These are phyloP conservation scores for Teleogryllus oceanicus DNA, from an alignment of 2,888 invertebrate genomes.

Conservation along the genomic window DNA sequence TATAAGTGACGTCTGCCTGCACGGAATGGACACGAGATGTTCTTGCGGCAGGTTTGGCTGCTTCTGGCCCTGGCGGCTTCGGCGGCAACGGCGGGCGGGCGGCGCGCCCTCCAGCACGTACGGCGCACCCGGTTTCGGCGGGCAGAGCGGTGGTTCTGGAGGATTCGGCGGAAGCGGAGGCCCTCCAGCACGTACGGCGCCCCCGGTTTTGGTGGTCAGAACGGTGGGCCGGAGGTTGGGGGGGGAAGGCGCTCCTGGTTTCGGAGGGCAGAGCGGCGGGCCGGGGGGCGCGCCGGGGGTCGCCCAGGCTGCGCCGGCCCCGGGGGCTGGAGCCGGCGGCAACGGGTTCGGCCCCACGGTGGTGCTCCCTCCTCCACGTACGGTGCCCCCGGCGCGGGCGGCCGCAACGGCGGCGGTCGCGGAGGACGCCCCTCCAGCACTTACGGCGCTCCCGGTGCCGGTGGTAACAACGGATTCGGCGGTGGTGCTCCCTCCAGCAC, in stretches of 20 bases:
- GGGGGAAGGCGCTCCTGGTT: constrained; percentile 26
- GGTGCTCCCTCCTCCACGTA: constrained; percentile 29
- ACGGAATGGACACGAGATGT: too few species aligned
- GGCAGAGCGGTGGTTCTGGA: neutral
- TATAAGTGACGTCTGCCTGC: too few species aligned
- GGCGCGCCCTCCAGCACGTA: constrained; percentile 30
- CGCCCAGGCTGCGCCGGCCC: too few species aligned
- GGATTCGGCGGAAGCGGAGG: constrained; percentile 20
- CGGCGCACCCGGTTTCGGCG: constrained; percentile 24
- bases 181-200: constrained; percentile 26
- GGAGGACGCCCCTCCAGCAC: constrained; percentile 25
- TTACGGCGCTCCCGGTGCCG: constrained; percentile 29
- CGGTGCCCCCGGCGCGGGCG: constrained; percentile 26
- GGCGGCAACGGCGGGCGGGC: constrained; percentile 20
- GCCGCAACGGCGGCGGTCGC: constrained; percentile 20
- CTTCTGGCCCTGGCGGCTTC: constrained; percentile 35
- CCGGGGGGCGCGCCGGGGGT: neutral
- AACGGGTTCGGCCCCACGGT: neutral
- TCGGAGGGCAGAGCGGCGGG: neutral
- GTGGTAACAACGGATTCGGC: constrained; percentile 25
- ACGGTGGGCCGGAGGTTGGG: constrained; percentile 19
- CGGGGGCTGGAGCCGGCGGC: constrained; percentile 18
- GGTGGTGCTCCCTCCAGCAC: constrained; percentile 25
- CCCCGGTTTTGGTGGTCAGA: neutral
- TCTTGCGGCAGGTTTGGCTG: constrained; percentile 27